Base-by-base conservation (phyloP, 2,113 vertebrate genomes). In the Oriolus oriolus region DNA sequence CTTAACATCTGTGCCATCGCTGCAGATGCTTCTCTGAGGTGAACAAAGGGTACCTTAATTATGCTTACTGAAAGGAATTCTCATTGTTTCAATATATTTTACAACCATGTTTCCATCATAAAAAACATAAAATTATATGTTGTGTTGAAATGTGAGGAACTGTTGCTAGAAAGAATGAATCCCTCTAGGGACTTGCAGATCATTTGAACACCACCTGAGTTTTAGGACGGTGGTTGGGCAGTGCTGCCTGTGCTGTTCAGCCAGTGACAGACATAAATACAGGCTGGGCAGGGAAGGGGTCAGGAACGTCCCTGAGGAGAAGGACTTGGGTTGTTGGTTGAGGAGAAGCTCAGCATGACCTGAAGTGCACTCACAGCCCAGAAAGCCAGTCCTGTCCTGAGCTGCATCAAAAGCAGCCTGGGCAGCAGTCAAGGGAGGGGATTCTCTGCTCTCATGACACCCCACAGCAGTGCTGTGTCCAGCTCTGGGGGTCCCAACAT, bases 171-270 rank as follows among this genome's bases (percentile, higher is more conserved):
- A 60, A 69, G 44, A n/a, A 18, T 63, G 68, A 88, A 24, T 4
- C 31, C 2, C 0, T 41, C 3, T 12, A 63, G 16, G 76, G 41
- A 68, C 16, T 35, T 30, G 16, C 0, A 44, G 84, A 44, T 41
- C 23, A 18, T 49, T 14, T 56, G 64, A 81, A 33, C 37, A 31
- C 12, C 47, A 28, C 41, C 13, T 61, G 63, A 86, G 24, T 59
- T 79, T 33, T 21, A 19, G 70, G 60, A 11, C 14, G 30, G 14
- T 2, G 3, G 10, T 65, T 59, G 69, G 42, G 33, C 13, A 18
- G 5, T 74, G 59, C 30, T 84, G 31, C 68, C 53, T 54, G 42
- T 4, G 4, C 42, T 59, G 45, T 28, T 71, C 64, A 44, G 61
- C 8, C 31, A 71, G 84, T n/a, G 78, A 41, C 50, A 49, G 49